These are phyloP conservation scores for Oreochromis spilurus DNA, from an alignment of 2,113 vertebrate genomes.

Conservation along the genomic window DNA sequence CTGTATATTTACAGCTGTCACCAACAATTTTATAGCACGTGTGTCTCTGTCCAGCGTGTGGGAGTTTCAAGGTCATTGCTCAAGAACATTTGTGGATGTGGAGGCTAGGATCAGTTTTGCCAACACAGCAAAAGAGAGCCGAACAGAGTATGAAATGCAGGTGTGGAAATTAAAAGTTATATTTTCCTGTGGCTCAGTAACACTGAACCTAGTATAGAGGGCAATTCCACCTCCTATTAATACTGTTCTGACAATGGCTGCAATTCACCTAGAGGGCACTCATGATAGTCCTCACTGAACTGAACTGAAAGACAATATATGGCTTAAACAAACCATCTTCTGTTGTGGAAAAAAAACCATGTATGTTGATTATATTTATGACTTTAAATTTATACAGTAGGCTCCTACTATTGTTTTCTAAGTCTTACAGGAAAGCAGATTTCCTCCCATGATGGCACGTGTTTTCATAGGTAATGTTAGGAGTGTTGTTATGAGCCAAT, in stretches of 20 bases:
- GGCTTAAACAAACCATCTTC: not conserved
- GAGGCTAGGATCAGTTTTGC: not conserved
- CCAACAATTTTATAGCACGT: not conserved
- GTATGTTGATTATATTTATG: not conserved
- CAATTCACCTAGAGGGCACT: not conserved
- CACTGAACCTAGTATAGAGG: not conserved
- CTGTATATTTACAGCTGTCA: not conserved
- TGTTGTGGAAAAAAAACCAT: no score
- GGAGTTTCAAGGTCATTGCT: not conserved
- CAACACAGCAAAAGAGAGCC: not conserved
- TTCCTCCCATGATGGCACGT: accelerated
- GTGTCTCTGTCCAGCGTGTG: not conserved
- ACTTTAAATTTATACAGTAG: not conserved
- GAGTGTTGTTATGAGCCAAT: not conserved
- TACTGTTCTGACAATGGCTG: not conserved
- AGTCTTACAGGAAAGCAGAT: not conserved
- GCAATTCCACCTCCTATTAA: not conserved
- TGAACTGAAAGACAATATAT: not conserved
- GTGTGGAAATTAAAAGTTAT: not conserved
- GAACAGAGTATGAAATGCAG: accelerated
- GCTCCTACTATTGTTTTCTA: not conserved
- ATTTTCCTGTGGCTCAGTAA: not conserved
- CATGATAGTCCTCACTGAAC: not conserved
- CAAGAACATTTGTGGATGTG: not conserved
- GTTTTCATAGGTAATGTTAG: not conserved